Evolutionary conservation across 2,797 vertebrate species (phyloP).

Genomic region (Silurus aristotelis): DNA sequence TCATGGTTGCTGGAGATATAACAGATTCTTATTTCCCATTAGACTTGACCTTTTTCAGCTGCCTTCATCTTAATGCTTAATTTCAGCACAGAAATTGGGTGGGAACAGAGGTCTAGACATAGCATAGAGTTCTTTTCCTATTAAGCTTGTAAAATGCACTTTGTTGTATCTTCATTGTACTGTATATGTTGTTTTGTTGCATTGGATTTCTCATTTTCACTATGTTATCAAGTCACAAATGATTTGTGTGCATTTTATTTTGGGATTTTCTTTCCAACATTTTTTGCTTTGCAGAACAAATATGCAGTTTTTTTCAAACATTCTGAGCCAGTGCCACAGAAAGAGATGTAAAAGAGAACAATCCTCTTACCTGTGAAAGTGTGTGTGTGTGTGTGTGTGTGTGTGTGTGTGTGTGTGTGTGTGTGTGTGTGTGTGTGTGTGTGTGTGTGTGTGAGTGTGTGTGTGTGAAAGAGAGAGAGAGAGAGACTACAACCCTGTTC

Average conservation of each 20-base stretch:
- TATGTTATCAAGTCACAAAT: background rate
- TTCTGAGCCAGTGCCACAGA: background rate
- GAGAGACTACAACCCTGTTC: background rate
- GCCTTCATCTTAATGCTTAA: constrained; percentile 2
- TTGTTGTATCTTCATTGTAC: background rate
- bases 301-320: background rate
- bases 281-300: constrained; percentile 1
- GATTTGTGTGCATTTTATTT: background rate
- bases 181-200: background rate
- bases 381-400: background rate
- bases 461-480: too few relatives aligned
- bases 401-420: background rate
- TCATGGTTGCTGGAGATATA: background rate
- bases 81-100: constrained; percentile 13
- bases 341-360: background rate
- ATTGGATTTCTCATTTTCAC: background rate
- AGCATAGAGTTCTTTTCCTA: background rate
- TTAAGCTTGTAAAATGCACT: background rate
- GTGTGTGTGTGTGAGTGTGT: too few relatives aligned
- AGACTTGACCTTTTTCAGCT: constrained; percentile 23
- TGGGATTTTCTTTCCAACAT: background rate
- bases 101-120: background rate
- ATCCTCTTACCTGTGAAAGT: background rate
- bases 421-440: too few relatives aligned
- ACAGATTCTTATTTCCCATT: constrained; percentile 22